Conservation (phyloP, 2,797 vertebrate species). For the Coluber constrictor region DNA sequence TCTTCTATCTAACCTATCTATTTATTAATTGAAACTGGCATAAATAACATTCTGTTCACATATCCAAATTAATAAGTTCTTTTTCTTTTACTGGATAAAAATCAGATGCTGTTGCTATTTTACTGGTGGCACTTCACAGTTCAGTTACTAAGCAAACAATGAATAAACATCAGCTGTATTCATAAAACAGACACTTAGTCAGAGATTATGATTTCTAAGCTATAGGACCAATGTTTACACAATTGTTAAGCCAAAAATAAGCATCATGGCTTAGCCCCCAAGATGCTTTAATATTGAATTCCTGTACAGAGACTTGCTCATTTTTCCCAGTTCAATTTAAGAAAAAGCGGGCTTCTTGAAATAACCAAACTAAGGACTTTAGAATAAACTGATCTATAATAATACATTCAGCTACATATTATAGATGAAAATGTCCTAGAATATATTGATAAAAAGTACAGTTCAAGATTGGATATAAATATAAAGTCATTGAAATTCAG, state of each 20-base stretch:
- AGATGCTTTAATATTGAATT: background rate
- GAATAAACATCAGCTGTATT: background rate
- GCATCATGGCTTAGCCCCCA: background rate
- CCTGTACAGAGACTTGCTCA: background rate
- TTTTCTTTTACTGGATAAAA: background rate
- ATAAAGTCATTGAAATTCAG: conserved; percentile 10
- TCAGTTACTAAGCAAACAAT: background rate
- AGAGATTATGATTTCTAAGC: background rate
- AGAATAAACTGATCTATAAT: background rate
- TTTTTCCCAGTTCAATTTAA: background rate
- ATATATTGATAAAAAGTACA: background rate
- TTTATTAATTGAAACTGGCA: background rate
- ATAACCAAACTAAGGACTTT: background rate
- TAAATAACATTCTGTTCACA: background rate
- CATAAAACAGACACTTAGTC: background rate
- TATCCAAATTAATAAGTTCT: background rate
- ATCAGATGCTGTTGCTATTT: background rate
- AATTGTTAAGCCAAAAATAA: background rate
- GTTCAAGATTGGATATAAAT: background rate
- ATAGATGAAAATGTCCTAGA: background rate
- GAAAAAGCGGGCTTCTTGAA: background rate
- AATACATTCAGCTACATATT: background rate
- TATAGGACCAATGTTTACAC: background rate
- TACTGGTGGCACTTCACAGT: background rate
- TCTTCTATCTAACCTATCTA: background rate